These are phyloP conservation scores for Pyrrhia umbra DNA, from an alignment of 2,888 invertebrate species.

Conservation along the genomic window DNA sequence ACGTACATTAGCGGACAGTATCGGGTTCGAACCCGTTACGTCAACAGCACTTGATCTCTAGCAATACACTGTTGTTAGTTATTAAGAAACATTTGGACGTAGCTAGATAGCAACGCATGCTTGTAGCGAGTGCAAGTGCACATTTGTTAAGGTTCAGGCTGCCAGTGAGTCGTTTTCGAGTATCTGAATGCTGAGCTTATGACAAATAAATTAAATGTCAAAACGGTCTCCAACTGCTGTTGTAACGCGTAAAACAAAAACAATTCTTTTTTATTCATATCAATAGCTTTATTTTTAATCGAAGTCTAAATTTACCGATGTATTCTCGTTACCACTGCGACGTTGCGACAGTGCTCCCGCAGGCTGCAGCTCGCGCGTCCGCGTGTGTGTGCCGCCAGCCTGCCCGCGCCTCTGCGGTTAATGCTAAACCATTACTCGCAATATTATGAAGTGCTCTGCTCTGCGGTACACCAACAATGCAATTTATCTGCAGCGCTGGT, in stretches of 20 bases:
- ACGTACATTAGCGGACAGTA: slow-evolving; percentile 7
- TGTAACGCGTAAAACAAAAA: too few species aligned
- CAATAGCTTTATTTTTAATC: too few species aligned
- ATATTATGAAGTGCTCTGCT: slow-evolving; percentile 27
- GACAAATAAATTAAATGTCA: too few species aligned
- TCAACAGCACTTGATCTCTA: neutral
- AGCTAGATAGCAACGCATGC: neutral
- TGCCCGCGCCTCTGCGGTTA: slow-evolving; percentile 1
- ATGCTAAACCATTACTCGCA: slow-evolving; percentile 34
- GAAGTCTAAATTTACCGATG: too few species aligned
- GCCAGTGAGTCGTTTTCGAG: too few species aligned
- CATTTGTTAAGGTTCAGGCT: too few species aligned
- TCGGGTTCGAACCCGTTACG: neutral
- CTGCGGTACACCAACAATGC: slow-evolving; percentile 30
- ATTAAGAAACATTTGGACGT: neutral
- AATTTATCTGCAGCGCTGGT: slow-evolving; percentile 19
- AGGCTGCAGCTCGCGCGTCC: too few species aligned
- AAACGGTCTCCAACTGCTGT: too few species aligned
- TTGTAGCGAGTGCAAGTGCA: too few species aligned
- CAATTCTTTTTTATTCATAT: too few species aligned
- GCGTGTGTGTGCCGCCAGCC: neutral
- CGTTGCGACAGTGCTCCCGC: neutral
- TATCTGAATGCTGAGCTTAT: too few species aligned
- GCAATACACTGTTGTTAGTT: neutral
- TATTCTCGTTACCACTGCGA: neutral